Evolutionary conservation across 2,797 vertebrate genomes (phyloP).

Genomic region (Melanogrammus aeglefinus): DNA sequence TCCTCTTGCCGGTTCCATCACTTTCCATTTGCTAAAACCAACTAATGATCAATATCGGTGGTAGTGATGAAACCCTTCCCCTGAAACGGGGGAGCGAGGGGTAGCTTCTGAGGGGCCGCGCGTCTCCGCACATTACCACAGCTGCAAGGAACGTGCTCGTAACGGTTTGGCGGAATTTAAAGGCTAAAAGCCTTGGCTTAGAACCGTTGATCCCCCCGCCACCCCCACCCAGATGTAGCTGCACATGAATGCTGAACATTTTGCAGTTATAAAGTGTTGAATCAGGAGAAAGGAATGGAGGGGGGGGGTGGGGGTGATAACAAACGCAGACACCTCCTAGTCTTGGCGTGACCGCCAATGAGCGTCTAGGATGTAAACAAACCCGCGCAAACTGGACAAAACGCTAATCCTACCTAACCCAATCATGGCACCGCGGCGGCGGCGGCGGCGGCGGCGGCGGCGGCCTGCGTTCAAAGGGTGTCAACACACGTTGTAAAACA

Average conservation of each 20-base stretch:
- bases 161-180: slow-evolving; percentile 37
- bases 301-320: background rate
- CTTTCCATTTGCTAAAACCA: background rate
- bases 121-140: slow-evolving; percentile 38
- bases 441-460: no score
- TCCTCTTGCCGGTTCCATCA: background rate
- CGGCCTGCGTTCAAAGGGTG: background rate
- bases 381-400: background rate
- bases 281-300: background rate
- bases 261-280: background rate
- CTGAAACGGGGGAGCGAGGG: background rate
- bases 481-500: no score
- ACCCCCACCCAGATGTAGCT: slow-evolving; percentile 55
- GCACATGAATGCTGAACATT: slow-evolving; percentile 10
- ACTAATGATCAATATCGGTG: background rate
- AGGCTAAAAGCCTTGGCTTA: background rate
- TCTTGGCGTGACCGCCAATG: background rate
- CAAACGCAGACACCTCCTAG: background rate
- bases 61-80: background rate
- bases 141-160: slow-evolving; percentile 62
- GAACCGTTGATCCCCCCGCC: background rate
- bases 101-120: slow-evolving; percentile 6
- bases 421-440: background rate
- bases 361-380: background rate
- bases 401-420: background rate